These are phyloP conservation scores for Euproctis similis DNA, from an alignment of 2,888 invertebrate species.

Conservation along the genomic window DNA sequence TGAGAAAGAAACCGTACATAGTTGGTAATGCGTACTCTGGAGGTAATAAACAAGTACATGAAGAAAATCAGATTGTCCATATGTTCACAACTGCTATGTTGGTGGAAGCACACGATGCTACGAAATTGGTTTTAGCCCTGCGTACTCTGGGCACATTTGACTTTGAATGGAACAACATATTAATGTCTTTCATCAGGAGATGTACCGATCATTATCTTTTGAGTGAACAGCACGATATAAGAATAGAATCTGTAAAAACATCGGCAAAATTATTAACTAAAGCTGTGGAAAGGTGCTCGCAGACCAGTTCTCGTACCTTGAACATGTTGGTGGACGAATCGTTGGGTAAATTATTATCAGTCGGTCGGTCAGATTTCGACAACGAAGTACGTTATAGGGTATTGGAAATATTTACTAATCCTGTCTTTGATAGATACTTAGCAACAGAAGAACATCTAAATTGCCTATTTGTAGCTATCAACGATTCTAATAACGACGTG, in stretches of 20 bases:
- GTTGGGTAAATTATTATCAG: conserved; percentile 90
- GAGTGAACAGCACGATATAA: conserved; percentile 92
- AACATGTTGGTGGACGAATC: conserved; percentile 94
- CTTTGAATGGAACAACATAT: conserved; percentile 91
- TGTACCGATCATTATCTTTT: conserved; percentile 94
- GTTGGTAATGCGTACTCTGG: conserved; percentile 43
- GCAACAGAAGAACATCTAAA: conserved; percentile 97
- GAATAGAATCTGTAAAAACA: conserved; percentile 93
- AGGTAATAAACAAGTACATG: conserved; percentile 8
- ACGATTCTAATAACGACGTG: conserved; percentile 97
- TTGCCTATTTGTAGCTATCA: conserved; percentile 93
- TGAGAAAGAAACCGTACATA: conserved; percentile 89
- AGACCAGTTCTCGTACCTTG: conserved; percentile 86
- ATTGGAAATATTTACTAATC: conserved; percentile 90
- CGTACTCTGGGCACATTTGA: conserved; percentile 93
- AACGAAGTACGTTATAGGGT: conserved; percentile 95
- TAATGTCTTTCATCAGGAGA: conserved; percentile 93
- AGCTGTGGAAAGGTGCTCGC: conserved; percentile 81
- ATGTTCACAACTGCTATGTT: conserved; percentile 55
- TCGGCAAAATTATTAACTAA: conserved; percentile 91
- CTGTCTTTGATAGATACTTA: conserved; percentile 91
- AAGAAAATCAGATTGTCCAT: conserved; percentile 58
- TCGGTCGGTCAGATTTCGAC: conserved; percentile 97
- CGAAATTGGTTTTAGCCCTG: conserved; percentile 92
- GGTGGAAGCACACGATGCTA: conserved; percentile 81